Conservation (phyloP, 2,797 vertebrate genomes). For the Megalops cyprinoides region DNA sequence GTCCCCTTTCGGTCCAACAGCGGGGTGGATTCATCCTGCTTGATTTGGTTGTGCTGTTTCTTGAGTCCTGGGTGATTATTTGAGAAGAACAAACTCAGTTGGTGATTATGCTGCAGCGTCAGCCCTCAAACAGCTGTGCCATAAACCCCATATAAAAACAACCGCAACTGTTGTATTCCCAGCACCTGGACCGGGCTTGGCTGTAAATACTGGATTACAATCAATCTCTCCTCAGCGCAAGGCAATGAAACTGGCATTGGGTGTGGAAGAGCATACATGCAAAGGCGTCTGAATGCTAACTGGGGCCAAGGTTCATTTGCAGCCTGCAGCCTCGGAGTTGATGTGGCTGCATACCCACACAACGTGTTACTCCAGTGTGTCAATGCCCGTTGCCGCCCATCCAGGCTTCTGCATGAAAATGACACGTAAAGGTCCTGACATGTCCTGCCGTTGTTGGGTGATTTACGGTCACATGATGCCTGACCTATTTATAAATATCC, state of each 20-base stretch:
- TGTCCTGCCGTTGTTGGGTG: conserved; percentile 61
- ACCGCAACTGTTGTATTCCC: conserved; percentile 63
- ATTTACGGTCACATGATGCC: conserved; percentile 66
- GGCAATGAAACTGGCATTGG: conserved; percentile 58
- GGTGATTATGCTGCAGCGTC: conserved; percentile 65
- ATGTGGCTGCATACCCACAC: not conserved
- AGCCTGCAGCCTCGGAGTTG: conserved; percentile 37
- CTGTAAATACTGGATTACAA: conserved; percentile 69
- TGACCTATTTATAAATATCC: conserved; percentile 60
- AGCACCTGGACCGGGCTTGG: conserved; percentile 71
- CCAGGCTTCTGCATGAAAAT: conserved; percentile 64
- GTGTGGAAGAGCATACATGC: conserved; percentile 43
- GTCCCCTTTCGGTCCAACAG: not conserved
- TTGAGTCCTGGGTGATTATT: conserved; percentile 67
- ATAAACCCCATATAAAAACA: conserved; percentile 74
- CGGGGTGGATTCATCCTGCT: not conserved
- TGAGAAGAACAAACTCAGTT: conserved; percentile 52
- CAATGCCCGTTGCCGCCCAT: conserved; percentile 45
- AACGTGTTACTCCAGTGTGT: conserved; percentile 53
- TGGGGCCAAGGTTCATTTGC: conserved; percentile 46
- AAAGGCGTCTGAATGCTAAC: conserved; percentile 52
- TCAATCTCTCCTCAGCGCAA: conserved; percentile 56
- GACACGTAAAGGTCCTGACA: conserved; percentile 72
- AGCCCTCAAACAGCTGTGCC: conserved; percentile 74
- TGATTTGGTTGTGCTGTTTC: conserved; percentile 57